Evolutionary conservation across 2,888 invertebrate genomes (phyloP).

Genomic region (Drosophila emarginata): DNA sequence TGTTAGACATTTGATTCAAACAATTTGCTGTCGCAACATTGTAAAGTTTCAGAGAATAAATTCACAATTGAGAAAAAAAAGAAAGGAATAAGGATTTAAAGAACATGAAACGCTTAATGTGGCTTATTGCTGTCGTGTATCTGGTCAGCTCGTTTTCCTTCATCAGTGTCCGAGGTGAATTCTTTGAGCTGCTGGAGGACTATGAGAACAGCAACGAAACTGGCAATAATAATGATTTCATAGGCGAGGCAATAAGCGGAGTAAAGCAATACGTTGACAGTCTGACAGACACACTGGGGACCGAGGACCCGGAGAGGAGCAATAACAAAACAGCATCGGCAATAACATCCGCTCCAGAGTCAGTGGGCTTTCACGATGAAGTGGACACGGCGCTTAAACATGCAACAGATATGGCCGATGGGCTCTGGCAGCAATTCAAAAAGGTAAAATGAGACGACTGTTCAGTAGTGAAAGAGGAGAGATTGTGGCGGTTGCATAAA

Average conservation of each 20-base stretch:
- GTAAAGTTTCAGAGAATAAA: not conserved
- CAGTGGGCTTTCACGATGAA: slow-evolving; percentile 39
- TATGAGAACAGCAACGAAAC: slow-evolving; percentile 2
- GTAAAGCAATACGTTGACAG: slow-evolving; percentile 44
- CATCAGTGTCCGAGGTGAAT: slow-evolving; percentile 38
- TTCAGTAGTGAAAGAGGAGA: not conserved
- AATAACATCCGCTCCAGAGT: not conserved
- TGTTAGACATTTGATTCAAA: slow-evolving; percentile 41
- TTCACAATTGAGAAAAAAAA: not conserved
- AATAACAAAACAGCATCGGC: slow-evolving; percentile 30
- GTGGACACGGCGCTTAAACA: slow-evolving; percentile 53
- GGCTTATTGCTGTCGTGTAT: slow-evolving; percentile 29
- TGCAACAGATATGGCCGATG: slow-evolving; percentile 49
- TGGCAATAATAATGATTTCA: slow-evolving; percentile 34
- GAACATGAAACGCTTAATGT: slow-evolving; percentile 55
- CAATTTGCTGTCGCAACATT: slow-evolving; percentile 31
- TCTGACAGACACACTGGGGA: not conserved
- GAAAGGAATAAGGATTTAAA: too few relatives aligned
- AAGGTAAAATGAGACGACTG: slow-evolving; percentile 45
- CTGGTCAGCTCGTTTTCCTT: slow-evolving; percentile 21
- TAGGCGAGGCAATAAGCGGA: slow-evolving; percentile 38
- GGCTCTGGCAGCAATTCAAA: slow-evolving; percentile 59
- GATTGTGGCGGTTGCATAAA: not conserved
- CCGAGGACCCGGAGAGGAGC: slow-evolving; percentile 1
- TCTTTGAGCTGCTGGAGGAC: slow-evolving; percentile 34